These are phyloP conservation scores for Austrofundulus limnaeus DNA, from an alignment of 2,113 vertebrate genomes.

Conservation along the genomic window DNA sequence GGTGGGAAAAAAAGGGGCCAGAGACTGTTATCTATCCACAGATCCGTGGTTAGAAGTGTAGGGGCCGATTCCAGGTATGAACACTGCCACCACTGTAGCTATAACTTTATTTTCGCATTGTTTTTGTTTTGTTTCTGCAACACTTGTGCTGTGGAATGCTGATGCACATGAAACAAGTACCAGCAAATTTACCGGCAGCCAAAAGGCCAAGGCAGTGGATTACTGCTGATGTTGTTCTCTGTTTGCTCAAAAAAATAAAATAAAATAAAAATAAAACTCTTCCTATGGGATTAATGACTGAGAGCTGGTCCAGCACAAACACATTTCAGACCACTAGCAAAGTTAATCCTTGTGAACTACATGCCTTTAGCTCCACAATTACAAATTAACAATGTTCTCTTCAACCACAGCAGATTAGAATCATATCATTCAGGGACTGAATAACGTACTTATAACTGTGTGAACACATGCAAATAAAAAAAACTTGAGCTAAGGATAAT, in stretches of 20 bases:
- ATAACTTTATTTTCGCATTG: constrained; percentile 37
- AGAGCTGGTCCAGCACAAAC: constrained; percentile 33
- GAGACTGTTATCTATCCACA: constrained; percentile 70
- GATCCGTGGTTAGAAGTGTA: constrained; percentile 54
- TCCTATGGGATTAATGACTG: constrained; percentile 31
- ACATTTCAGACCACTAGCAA: constrained; percentile 21
- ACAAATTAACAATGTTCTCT: constrained; percentile 12
- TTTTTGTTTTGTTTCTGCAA: constrained; percentile 7
- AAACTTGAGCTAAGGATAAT: too few relatives aligned
- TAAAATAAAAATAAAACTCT: constrained; percentile 1
- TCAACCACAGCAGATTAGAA: constrained; percentile 3
- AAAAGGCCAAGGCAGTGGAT: constrained; percentile 8
- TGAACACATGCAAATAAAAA: not conserved
- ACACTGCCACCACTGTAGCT: constrained; percentile 44
- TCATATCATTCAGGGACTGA: constrained; percentile 10
- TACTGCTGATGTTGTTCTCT: not conserved
- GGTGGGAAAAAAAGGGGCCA: constrained; percentile 52
- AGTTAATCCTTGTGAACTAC: constrained; percentile 27
- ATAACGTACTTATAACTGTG: constrained; percentile 16
- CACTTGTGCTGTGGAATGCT: constrained; percentile 28
- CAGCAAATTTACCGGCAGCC: not conserved
- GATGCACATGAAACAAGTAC: constrained; percentile 9
- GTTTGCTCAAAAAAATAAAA: constrained; percentile 25
- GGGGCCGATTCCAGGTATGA: constrained; percentile 54
- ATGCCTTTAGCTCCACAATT: constrained; percentile 1